A percentile compares a stretch with the other conserved stretches of the same genome.
phyloP scores from a whole-genome alignment of 2,797 vertebrate genomes.

The Gila robusta region DNA sequence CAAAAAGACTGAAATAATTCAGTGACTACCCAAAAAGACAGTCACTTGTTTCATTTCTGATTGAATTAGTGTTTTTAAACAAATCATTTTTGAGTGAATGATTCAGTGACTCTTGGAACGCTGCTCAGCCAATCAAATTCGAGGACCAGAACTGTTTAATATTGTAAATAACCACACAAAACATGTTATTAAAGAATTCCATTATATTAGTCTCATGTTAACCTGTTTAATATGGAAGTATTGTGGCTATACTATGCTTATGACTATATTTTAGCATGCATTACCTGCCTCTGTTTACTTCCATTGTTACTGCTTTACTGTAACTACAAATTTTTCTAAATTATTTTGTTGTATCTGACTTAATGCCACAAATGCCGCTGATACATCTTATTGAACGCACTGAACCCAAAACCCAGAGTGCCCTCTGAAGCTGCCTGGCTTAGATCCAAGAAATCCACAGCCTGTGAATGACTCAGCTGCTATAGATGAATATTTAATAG shows the following conservation, averaged over 20 bases:
- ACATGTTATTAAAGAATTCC: neutral
- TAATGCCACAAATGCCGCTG: neutral
- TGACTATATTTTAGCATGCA: neutral
- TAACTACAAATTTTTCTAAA: neutral
- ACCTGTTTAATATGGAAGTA: neutral
- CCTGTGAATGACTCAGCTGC: constrained; percentile 37
- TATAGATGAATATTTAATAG: constrained; percentile 30
- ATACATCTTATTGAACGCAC: neutral
- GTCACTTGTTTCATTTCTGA: neutral
- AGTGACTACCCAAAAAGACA: neutral
- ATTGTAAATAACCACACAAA: neutral
- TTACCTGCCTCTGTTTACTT: neutral
- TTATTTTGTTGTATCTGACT: neutral
- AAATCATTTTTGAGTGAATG: neutral
- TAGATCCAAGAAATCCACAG: constrained; percentile 25
- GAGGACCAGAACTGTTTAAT: neutral
- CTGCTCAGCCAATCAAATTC: neutral
- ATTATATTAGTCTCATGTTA: neutral
- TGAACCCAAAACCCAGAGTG: neutral
- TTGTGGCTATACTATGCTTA: neutral
- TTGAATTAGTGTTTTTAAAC: neutral
- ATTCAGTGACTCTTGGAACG: neutral
- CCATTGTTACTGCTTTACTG: neutral
- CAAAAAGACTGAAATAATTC: neutral
- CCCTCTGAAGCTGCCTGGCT: constrained; percentile 1